A percentile compares a stretch with the other conserved stretches of the same genome.
These are phyloP conservation scores for Danionella cerebrum DNA, from an alignment of 2,113 vertebrate species.

Conservation along the genomic window DNA sequence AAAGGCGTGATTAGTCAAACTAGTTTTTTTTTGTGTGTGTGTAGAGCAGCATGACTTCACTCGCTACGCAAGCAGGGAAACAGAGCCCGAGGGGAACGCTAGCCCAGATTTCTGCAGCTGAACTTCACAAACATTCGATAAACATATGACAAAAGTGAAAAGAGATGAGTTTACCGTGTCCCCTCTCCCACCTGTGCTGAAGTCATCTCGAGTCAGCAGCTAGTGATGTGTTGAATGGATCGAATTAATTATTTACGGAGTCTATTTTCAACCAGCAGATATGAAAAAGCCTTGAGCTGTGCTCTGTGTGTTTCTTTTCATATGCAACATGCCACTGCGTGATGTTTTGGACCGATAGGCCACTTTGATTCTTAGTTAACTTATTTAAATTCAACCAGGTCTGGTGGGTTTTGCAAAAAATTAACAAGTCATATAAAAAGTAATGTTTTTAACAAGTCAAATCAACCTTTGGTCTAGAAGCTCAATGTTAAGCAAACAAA, in stretches of 20 bases:
- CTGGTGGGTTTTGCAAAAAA: no score
- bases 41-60: background rate
- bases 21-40: background rate
- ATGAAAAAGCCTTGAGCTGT: no score
- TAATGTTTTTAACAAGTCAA: no score
- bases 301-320: no score
- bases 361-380: no score
- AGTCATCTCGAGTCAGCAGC: background rate
- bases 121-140: background rate
- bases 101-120: slow-evolving; percentile 16
- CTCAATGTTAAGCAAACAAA: no score
- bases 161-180: background rate
- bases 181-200: slow-evolving; percentile 2
- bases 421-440: no score
- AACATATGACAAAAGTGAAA: background rate
- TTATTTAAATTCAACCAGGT: no score
- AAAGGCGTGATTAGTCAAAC: background rate
- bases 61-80: background rate
- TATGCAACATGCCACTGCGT: no score
- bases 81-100: background rate
- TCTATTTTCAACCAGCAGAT: background rate
- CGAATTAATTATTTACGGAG: background rate
- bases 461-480: no score
- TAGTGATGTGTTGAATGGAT: background rate
- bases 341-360: no score